A percentile compares a stretch with the other conserved stretches of the same genome.
These are phyloP conservation scores for Steatornis caripensis DNA, from an alignment of 2,113 vertebrate species.

Conservation along the genomic window DNA sequence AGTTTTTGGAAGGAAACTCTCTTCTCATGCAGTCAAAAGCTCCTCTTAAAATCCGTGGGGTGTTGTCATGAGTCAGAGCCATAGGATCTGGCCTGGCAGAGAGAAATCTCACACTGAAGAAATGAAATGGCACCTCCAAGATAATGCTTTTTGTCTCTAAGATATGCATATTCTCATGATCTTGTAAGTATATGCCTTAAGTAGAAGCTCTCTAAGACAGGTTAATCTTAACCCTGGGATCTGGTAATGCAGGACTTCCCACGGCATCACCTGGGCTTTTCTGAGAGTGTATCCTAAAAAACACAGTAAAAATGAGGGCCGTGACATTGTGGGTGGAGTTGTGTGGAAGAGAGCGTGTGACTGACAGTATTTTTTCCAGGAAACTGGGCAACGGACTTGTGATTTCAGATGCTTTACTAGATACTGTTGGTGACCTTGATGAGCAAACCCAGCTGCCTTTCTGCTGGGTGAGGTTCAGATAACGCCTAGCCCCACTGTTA, in stretches of 20 bases:
- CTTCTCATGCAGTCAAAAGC: background rate
- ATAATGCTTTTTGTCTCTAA: background rate
- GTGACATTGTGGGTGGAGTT: background rate
- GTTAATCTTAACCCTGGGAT: background rate
- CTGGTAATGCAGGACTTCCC: background rate
- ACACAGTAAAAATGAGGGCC: background rate
- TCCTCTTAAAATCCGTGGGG: background rate
- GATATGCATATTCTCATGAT: background rate
- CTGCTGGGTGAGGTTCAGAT: background rate
- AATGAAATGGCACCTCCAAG: background rate
- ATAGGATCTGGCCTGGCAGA: background rate
- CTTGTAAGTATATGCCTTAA: background rate
- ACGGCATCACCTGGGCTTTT: background rate
- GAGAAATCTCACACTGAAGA: background rate
- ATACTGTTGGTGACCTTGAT: background rate
- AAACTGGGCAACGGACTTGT: background rate
- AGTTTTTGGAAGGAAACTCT: background rate
- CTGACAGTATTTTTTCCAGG: slow-evolving; percentile 25
- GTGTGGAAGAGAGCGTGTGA: background rate
- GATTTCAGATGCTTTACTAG: background rate
- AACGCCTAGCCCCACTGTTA: background rate
- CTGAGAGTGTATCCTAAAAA: background rate
- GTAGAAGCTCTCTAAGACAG: background rate
- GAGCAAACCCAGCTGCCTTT: background rate
- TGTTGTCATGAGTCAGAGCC: background rate